Base-by-base conservation (phyloP, 1,140 invertebrate species). In the Penaeus chinensis region DNA sequence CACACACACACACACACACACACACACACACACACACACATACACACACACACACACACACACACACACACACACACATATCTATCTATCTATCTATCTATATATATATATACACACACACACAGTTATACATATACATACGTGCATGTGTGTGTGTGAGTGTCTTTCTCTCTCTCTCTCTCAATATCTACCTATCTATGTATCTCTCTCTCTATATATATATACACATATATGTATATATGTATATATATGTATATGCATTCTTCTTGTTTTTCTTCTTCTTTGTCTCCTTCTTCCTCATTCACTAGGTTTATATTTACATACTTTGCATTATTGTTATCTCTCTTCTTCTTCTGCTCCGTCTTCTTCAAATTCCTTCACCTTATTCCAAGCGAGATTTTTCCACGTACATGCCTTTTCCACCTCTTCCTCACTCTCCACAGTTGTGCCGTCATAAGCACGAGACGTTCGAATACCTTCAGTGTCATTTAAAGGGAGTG, bases 131-230 rank as follows among this genome's bases (percentile, higher is more conserved):
- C 27, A 74, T 74, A 74, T 74, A 74, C 27, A 27, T 74, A 37
- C 27, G 27, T 74, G 27, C 8, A 74, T 74, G 3, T 74, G 2
- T 74, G 32, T 74, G n/a, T 71, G n/a, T n/a, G n/a, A 22, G n/a
- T 13, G 13, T 20, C 2, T 71, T 0, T 18, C 1, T 74, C 4
- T 20, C 32, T 27, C 32, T 19, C 32, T 27, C 10, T 11, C 32
- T 27, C 32, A 37, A 27, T 27, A 74, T 32, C 7, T 74, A 27
- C 37, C 37, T 74, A 32, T 74, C 37, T 74, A 74, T 74, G 37
- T 32, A 74, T 74, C 37, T 74, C 7, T 74, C 37, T 74, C 7
- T 74, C 37, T 74, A 74, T n/a, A 32, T 74, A 74, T 74, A 74
- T 27, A 74, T 74, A 37, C 27, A 8, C 10, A 20, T 74, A 37